phyloP scores from a whole-genome alignment of 2,888 invertebrate genomes.

The Cataglyphis altisquamis region DNA sequence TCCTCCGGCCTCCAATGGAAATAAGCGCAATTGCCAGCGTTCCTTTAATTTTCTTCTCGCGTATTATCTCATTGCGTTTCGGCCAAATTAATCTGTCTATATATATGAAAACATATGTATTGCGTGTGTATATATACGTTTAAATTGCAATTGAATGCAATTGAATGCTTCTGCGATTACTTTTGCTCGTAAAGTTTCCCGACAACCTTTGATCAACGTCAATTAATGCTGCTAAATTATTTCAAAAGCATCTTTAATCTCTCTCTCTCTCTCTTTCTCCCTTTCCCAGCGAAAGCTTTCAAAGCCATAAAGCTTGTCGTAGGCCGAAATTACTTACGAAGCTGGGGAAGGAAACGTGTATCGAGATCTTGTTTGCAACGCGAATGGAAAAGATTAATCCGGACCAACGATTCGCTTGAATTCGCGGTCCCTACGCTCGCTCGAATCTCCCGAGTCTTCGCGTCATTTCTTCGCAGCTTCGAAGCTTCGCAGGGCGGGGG shows the following conservation, averaged over 20 bases:
- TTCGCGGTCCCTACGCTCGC: constrained; percentile 68
- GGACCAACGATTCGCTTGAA: constrained; percentile 77
- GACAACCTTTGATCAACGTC: constrained; percentile 25
- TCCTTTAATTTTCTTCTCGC: constrained; percentile 45
- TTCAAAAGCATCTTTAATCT: constrained; percentile 35
- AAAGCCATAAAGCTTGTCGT: constrained; percentile 62
- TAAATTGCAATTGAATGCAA: constrained; percentile 4
- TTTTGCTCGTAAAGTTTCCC: constrained; percentile 8
- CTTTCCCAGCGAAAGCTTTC: constrained; percentile 60
- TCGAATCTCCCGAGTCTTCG: constrained; percentile 13
- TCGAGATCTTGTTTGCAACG: constrained; percentile 78
- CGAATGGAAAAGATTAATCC: constrained; percentile 52
- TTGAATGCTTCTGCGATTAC: not conserved
- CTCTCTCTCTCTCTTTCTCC: not conserved
- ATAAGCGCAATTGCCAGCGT: constrained; percentile 14
- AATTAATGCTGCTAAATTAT: constrained; percentile 27
- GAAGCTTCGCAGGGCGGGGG: not conserved
- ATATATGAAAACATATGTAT: not conserved
- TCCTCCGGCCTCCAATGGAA: constrained; percentile 11
- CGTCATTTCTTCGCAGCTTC: constrained; percentile 45
- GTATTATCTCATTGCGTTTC: constrained; percentile 15
- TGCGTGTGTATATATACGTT: not conserved
- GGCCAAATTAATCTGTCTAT: constrained; percentile 7
- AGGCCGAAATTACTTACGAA: constrained; percentile 78
- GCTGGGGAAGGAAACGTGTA: constrained; percentile 68